These are phyloP conservation scores for Pilophorus perplexus DNA, from an alignment of 2,888 invertebrate genomes.

Conservation along the genomic window DNA sequence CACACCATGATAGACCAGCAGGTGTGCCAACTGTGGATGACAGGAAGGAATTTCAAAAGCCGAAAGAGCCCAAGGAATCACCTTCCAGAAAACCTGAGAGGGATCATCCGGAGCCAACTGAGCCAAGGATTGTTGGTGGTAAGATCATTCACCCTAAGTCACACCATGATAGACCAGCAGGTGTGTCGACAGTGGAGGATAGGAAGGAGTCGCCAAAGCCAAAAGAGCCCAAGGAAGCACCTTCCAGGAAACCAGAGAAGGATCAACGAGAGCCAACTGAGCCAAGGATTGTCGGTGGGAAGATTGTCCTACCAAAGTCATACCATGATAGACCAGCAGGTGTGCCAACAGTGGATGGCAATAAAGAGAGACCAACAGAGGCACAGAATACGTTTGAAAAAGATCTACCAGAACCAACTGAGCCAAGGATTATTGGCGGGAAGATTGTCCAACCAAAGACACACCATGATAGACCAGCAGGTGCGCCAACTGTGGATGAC, in stretches of 20 bases:
- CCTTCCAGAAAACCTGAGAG: background rate
- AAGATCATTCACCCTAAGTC: slow-evolving; percentile 41
- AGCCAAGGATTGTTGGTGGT: slow-evolving; percentile 43
- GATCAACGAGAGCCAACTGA: background rate
- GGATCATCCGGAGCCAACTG: background rate
- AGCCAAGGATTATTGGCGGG: no score
- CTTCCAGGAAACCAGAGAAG: background rate
- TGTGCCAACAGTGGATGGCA: slow-evolving; percentile 1
- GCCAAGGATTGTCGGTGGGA: slow-evolving; percentile 46
- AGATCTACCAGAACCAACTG: no score
- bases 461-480: background rate
- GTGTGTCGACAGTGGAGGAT: background rate
- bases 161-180: slow-evolving; percentile 3
- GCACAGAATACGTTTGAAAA: background rate
- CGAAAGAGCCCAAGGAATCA: background rate
- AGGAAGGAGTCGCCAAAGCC: background rate
- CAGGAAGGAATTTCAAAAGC: background rate
- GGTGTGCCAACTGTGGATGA: background rate
- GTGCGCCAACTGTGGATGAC: background rate
- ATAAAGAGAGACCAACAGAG: background rate
- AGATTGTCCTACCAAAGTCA: slow-evolving; percentile 41
- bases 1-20: slow-evolving; percentile 12
- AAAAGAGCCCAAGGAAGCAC: background rate
- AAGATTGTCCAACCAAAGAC: background rate
- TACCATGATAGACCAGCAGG: slow-evolving; percentile 9